Base-by-base conservation (phyloP, 2,797 vertebrate species). In the Enteromius radiatus region DNA sequence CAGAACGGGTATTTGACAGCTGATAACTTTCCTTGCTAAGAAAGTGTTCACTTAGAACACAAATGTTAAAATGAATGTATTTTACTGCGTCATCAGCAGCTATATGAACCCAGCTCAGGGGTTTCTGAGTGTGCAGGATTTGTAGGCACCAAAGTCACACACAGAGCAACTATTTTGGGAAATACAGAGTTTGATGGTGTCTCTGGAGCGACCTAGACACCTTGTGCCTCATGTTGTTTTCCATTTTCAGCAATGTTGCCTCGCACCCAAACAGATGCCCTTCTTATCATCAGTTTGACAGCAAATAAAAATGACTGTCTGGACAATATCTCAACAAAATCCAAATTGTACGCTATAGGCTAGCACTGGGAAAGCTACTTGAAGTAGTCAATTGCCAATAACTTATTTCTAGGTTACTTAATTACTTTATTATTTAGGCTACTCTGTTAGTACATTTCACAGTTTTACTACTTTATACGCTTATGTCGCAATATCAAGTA, bases 111-210 rank as follows among this genome's bases (percentile, higher is more conserved):
- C 49, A 23, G 11, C 49, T 54, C 47, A 54, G 19, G 28, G 36
- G 38, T 61, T 76, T 45, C 56, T 63, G 74, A 76, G 36, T 76
- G 56, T 63, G 41, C 56, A 76, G 17, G 38, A 74, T 76, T 63
- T 63, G 41, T 23, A 21, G 56, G 23, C 38, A 76, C 23, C 23
- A 76, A 43, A 41, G 38, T 61, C 38, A 63, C 56, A 76, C 56
- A 76, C 41, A 45, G 17, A 77, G 59, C 61, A 38, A 68, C 36
- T 67, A 38, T 65, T 47, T 81, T 81, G 31, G 69, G 38, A 61
- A 73, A 38, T 81, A 73, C 11, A 59, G 2, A 14, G n/a, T 81
- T 71, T 47, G 41, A 36, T 76, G 9, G n/a, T 63, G 36, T 36
- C 74, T 33, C 43, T 17, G 11, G 41, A 28, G 38, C 17, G 54